Base-by-base conservation (phyloP, 1,140 invertebrate genomes). In the Philopotamus ludificatus region DNA sequence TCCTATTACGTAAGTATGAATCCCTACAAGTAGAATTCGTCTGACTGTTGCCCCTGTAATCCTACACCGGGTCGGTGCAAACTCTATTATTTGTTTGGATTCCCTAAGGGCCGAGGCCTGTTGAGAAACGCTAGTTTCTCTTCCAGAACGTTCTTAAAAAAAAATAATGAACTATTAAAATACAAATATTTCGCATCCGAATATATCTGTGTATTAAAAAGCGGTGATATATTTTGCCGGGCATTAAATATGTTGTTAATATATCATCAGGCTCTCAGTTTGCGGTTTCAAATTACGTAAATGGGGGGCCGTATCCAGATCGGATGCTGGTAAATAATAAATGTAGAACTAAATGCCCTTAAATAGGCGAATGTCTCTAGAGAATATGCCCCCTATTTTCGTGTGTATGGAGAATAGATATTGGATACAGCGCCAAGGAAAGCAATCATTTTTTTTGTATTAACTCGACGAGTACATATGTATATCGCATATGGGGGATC, bases 291-390 rank as follows among this genome's bases (percentile, higher is more conserved):
- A 41, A 26, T 60, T 60, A 60, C 57, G 15, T 18, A 7, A 42
- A 22, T 41, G 57, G 41, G 42, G 51, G 9, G 9, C 3, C 22
- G 8, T 41, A 18, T 2, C 15, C 21, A 58, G 57, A 60, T 60
- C 57, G 57, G 57, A 60, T 60, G 57, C 57, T 60, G 20, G 57
- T 60, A 60, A 60, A 60, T 60, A 60, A 60, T 60, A 60, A 60
- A 60, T 60, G 57, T 60, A 47, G 57, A 60, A 60, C 57, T 60
- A 60, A 60, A 60, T 60, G 57, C 57, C 57, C 57, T 60, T 60
- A 60, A 60, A 60, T 60, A 60, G 57, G 57, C 57, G 42, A 60
- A 60, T 16, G 42, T 60, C 57, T 28, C 57, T 22, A 15, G 57
- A 34, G 57, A 60, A 15, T 47, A n/a, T 21, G 21, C 26, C 57